Conservation (phyloP, 2,888 invertebrate species). For the Stenchaetothrips biformis region DNA sequence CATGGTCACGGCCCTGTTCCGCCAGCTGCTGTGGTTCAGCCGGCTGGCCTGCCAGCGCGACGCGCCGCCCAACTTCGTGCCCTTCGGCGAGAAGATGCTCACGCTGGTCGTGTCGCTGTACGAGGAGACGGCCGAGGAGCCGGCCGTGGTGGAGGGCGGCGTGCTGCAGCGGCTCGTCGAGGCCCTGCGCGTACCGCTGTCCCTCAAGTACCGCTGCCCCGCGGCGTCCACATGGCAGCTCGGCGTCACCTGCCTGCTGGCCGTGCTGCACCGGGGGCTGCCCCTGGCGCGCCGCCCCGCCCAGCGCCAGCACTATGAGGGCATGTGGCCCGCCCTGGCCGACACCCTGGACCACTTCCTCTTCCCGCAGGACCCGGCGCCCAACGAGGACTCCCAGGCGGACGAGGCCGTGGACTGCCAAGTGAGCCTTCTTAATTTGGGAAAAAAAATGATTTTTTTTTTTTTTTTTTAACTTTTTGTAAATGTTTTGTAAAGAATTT, state of each 20-base stretch:
- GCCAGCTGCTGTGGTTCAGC: conserved; percentile 59
- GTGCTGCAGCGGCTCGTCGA: conserved; percentile 65
- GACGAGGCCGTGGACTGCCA: conserved; percentile 80
- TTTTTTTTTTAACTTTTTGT: too few relatives aligned
- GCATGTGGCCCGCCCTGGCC: conserved; percentile 83
- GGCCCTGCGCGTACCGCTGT: conserved; percentile 67
- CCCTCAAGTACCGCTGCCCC: conserved; percentile 75
- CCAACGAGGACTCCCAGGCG: conserved; percentile 51
- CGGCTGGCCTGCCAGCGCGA: conserved; percentile 59
- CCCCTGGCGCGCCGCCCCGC: conserved; percentile 65
- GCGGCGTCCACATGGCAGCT: conserved; percentile 70
- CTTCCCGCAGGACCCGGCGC: conserved; percentile 59
- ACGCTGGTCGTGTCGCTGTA: conserved; percentile 70
- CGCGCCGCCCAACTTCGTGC: conserved; percentile 60
- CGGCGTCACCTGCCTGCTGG: conserved; percentile 68
- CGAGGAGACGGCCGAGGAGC: conserved; percentile 64
- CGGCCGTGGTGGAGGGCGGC: conserved; percentile 64
- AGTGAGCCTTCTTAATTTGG: too few relatives aligned
- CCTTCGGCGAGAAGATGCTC: conserved; percentile 77
- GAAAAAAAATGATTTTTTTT: too few relatives aligned
- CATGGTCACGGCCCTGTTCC: conserved; percentile 63
- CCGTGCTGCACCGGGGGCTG: conserved; percentile 75
- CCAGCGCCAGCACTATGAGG: conserved; percentile 57
- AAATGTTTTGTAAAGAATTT: too few relatives aligned
- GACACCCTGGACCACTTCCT: conserved; percentile 84